These are phyloP conservation scores for Podiceps cristatus DNA, from an alignment of 2,113 vertebrate species.

Conservation along the genomic window DNA sequence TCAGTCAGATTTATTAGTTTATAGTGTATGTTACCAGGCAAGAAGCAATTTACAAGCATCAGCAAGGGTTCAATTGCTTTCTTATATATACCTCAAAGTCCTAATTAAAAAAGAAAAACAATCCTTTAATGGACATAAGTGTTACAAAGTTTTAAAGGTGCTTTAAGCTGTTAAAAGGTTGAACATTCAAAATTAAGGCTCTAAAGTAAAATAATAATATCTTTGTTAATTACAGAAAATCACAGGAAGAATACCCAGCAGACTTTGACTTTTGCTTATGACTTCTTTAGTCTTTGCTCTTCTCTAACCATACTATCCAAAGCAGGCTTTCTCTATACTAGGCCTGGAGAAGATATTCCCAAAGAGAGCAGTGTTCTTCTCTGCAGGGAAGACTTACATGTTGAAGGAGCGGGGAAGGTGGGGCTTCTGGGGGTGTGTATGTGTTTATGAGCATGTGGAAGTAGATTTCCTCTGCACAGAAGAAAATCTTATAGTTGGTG, in stretches of 20 bases:
- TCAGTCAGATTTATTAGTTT: conserved; percentile 47
- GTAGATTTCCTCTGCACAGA: background rate
- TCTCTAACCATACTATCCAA: background rate
- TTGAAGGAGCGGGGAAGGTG: background rate
- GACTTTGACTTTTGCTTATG: background rate
- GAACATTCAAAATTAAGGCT: conserved; percentile 17
- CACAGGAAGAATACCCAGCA: background rate
- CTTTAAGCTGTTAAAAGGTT: conserved; percentile 1
- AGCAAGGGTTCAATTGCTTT: background rate
- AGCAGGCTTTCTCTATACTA: background rate
- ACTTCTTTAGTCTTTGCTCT: background rate
- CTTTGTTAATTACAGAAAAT: conserved; percentile 1
- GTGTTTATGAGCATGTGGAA: background rate
- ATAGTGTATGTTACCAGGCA: background rate
- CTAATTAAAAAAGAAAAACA: background rate
- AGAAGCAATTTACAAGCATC: conserved; percentile 7
- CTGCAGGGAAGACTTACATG: background rate
- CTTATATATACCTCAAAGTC: background rate
- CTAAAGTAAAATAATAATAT: background rate
- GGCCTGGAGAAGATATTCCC: background rate
- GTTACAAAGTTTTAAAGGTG: background rate
- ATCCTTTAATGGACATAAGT: background rate
- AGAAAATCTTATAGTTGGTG: background rate
- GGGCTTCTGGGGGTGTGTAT: background rate
- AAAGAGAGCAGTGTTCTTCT: background rate